Conservation (phyloP, 2,113 vertebrate genomes). For the Pollimyrus isidori region DNA sequence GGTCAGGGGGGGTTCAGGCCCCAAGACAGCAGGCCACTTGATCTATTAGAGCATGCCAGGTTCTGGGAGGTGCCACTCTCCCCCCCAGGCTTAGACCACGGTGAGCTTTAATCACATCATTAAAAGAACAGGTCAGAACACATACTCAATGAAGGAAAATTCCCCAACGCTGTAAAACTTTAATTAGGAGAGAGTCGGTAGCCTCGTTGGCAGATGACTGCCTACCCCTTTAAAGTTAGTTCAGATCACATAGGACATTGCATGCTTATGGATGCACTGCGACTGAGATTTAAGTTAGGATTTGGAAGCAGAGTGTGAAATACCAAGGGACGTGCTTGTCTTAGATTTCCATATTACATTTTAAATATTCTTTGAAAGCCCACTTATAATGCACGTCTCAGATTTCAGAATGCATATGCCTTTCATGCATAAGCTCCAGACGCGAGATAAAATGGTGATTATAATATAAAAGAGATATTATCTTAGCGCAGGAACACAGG, state of each 20-base stretch:
- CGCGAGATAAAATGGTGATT: neutral
- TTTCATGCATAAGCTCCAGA: neutral
- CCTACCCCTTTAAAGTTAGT: neutral
- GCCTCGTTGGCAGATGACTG: neutral
- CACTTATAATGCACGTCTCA: neutral
- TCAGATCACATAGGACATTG: neutral
- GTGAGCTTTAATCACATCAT: constrained; percentile 13
- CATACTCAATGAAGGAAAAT: neutral
- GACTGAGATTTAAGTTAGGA: constrained; percentile 1
- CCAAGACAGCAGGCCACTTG: neutral
- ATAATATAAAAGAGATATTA: neutral
- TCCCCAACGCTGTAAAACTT: neutral
- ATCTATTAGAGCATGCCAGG: constrained; percentile 10
- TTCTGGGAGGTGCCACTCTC: neutral
- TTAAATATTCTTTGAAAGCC: neutral
- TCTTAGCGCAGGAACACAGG: neutral
- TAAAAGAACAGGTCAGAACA: constrained; percentile 2
- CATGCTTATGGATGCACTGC: neutral
- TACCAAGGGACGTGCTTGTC: neutral
- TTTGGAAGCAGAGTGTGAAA: neutral
- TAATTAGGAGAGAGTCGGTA: neutral
- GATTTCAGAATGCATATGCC: neutral
- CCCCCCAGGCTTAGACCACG: neutral
- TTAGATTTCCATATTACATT: neutral
- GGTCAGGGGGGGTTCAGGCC: neutral